Percentiles rank a stretch among this genome's conserved stretches.
Conservation (phyloP, 2,113 vertebrate species). For the Menura novaehollandiae region DNA sequence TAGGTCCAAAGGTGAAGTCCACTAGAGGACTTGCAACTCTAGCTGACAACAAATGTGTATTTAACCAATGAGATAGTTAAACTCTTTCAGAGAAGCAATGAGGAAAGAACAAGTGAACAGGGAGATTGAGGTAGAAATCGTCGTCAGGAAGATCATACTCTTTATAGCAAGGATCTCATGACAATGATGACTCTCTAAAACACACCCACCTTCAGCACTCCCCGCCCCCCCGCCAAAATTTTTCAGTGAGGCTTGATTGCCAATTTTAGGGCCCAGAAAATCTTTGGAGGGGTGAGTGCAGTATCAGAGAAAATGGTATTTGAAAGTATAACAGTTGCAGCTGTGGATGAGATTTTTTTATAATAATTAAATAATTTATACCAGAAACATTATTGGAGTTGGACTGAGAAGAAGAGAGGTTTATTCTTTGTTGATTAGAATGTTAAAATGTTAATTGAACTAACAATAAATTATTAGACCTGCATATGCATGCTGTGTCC, state of each 20-base stretch:
- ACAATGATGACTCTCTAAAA: background rate
- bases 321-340: background rate
- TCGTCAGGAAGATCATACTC: background rate
- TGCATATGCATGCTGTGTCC: rapidly evolving
- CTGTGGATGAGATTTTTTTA: background rate
- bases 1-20: background rate
- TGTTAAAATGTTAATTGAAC: background rate
- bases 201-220: rapidly evolving
- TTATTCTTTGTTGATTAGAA: background rate
- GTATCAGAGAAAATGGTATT: background rate
- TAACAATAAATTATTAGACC: background rate
- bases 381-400: background rate
- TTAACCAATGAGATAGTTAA: background rate
- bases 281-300: background rate
- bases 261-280: background rate
- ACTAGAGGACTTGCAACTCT: background rate
- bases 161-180: background rate
- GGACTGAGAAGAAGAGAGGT: background rate
- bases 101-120: background rate
- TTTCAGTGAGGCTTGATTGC: background rate
- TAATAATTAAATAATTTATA: background rate
- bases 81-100: background rate
- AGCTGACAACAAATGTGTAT: background rate
- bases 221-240: background rate
- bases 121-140: background rate